A percentile compares a stretch with the other conserved stretches of the same genome.
phyloP scores from a whole-genome alignment of 2,113 vertebrate genomes.

The Antidorcas marsupialis region DNA sequence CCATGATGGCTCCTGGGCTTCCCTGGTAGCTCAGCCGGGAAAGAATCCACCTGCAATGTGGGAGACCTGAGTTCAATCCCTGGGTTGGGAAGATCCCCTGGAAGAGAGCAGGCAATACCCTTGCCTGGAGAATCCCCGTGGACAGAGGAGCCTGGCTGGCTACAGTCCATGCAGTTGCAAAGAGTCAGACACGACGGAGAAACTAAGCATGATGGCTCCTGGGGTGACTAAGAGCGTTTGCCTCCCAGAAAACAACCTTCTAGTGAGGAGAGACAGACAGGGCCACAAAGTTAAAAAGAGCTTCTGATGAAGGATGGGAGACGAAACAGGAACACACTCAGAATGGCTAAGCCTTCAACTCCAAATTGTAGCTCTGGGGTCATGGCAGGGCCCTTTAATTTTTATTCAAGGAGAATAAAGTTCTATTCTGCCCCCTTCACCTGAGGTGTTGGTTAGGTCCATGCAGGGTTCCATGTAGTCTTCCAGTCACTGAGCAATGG shows the following conservation, averaged over 20 bases:
- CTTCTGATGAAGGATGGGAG: neutral
- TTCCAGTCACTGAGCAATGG: no score
- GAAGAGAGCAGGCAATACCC: neutral
- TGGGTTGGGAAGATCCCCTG: neutral
- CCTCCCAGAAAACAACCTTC: neutral
- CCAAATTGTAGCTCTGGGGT: no score
- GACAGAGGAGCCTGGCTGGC: neutral
- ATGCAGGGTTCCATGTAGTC: neutral
- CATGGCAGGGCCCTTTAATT: neutral
- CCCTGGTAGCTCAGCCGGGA: neutral
- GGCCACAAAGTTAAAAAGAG: neutral
- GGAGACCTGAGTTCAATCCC: neutral
- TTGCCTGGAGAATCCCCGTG: neutral
- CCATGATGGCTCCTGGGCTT: neutral
- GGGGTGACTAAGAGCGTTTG: neutral
- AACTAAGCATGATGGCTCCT: neutral
- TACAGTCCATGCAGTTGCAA: neutral
- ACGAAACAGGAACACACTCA: rapidly evolving
- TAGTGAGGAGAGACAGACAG: neutral
- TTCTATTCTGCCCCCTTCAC: neutral
- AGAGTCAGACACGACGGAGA: neutral
- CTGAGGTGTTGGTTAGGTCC: neutral
- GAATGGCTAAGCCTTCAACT: neutral
- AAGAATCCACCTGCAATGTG: neutral
- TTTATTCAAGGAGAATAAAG: neutral